A percentile compares a stretch with the other conserved stretches of the same genome.
Conservation (phyloP, 1,140 invertebrate genomes). For the Ceratoteleas bidentatus region DNA sequence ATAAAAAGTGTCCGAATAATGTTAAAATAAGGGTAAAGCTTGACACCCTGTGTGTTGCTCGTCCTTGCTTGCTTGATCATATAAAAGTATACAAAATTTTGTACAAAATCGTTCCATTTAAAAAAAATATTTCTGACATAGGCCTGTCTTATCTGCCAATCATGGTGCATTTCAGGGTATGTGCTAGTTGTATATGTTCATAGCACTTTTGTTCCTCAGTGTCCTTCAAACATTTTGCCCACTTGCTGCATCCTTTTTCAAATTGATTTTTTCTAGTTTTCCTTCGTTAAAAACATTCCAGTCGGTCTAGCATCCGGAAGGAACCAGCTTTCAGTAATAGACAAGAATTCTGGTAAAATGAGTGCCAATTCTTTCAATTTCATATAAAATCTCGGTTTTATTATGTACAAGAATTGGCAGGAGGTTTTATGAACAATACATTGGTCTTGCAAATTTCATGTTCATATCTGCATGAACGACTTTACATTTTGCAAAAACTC, state of each 20-base stretch:
- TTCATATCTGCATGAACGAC: too few species aligned
- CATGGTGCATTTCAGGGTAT: slow-evolving; percentile 24
- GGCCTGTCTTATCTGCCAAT: slow-evolving; percentile 42
- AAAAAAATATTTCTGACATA: slow-evolving; percentile 46
- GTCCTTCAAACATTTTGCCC: slow-evolving; percentile 11
- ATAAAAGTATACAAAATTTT: slow-evolving; percentile 61
- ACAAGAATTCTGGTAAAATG: too few species aligned
- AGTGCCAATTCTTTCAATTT: too few species aligned
- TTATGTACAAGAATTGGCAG: too few species aligned
- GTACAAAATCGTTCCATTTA: slow-evolving; percentile 51
- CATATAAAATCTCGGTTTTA: too few species aligned
- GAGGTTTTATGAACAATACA: too few species aligned
- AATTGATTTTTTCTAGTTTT: not conserved
- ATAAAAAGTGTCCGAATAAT: slow-evolving; percentile 36
- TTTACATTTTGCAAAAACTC: too few species aligned
- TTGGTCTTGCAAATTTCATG: too few species aligned
- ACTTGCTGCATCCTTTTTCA: slow-evolving; percentile 12
- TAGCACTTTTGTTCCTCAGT: slow-evolving; percentile 50
- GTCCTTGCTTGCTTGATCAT: slow-evolving; percentile 10
- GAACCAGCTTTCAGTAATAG: too few species aligned
- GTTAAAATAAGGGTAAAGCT: slow-evolving; percentile 35
- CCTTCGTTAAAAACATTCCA: slow-evolving; percentile 19
- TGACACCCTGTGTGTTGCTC: slow-evolving; percentile 17
- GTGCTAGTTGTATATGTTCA: slow-evolving; percentile 41
- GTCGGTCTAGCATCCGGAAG: not conserved